phyloP scores from a whole-genome alignment of 2,797 vertebrate species.

The Mus minutoides region DNA sequence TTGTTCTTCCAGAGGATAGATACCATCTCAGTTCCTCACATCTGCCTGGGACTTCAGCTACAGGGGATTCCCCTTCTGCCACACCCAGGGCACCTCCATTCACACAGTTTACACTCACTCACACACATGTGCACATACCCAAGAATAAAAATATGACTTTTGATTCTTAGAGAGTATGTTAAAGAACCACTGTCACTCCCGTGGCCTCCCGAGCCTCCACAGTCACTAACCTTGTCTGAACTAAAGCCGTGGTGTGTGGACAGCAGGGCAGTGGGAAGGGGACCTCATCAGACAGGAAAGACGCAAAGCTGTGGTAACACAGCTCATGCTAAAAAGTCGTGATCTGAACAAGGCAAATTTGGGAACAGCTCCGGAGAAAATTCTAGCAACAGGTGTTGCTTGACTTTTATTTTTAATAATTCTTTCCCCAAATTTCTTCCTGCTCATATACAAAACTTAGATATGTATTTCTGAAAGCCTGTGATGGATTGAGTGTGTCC shows the following conservation, averaged over 20 bases:
- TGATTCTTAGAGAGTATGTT: background rate
- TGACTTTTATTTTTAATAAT: slow-evolving; percentile 55
- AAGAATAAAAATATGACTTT: background rate
- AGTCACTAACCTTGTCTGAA: slow-evolving; percentile 48
- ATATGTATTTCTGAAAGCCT: background rate
- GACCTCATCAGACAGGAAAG: background rate
- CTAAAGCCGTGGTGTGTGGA: background rate
- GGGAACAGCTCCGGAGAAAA: background rate
- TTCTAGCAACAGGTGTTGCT: background rate
- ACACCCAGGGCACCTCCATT: background rate
- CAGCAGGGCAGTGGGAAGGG: background rate
- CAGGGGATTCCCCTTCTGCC: background rate
- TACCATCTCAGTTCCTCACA: background rate
- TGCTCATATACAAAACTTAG: background rate
- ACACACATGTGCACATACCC: background rate
- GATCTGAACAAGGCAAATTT: slow-evolving; percentile 22
- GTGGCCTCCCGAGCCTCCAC: slow-evolving; percentile 10
- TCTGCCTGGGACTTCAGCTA: background rate
- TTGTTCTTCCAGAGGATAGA: background rate
- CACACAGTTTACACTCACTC: background rate
- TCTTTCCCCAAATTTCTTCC: background rate
- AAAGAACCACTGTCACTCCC: background rate
- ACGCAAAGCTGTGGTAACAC: background rate
- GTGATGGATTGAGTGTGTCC: background rate
- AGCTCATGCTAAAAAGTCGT: slow-evolving; percentile 22